Percentiles rank a stretch among this genome's conserved stretches.
Conservation (phyloP, 2,888 invertebrate species). For the Caenorhabditis doughertyi region DNA sequence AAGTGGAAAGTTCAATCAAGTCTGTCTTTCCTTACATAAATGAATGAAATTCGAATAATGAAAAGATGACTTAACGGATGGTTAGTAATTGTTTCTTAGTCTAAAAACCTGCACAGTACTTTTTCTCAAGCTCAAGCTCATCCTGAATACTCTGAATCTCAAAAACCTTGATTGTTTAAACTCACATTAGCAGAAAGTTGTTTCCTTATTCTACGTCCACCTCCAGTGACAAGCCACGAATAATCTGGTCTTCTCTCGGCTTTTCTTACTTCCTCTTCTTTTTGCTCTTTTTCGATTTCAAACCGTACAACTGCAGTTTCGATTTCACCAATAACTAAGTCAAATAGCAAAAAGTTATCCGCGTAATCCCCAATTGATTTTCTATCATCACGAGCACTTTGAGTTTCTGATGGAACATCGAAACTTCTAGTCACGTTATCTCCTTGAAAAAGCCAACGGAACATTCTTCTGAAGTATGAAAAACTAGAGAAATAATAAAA, state of each 20-base stretch:
- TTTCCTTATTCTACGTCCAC: conserved; percentile 20
- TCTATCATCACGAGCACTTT: conserved; percentile 62
- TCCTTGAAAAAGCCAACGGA: conserved; percentile 54
- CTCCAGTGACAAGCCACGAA: conserved; percentile 59
- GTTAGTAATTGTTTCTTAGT: too few relatives aligned
- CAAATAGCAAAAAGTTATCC: conserved; percentile 52
- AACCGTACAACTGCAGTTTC: conserved; percentile 50
- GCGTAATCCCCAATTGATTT: conserved; percentile 16
- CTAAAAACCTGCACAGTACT: background rate
- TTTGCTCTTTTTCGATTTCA: conserved; percentile 48
- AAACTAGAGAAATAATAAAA: conserved; percentile 3
- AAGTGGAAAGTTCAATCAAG: too few relatives aligned
- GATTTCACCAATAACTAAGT: conserved; percentile 57
- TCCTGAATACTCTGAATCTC: background rate
- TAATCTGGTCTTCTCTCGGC: conserved; percentile 57
- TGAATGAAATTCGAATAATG: too few relatives aligned
- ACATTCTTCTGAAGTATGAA: conserved; percentile 26
- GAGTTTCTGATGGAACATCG: conserved; percentile 51
- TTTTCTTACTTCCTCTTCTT: conserved; percentile 35
- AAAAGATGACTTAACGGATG: too few relatives aligned
- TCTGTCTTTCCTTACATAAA: too few relatives aligned
- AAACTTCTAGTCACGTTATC: conserved; percentile 19
- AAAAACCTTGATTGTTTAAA: background rate
- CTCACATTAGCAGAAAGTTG: conserved; percentile 42
- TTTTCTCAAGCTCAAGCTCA: too few relatives aligned